These are phyloP conservation scores for Dicentrarchus labrax DNA, from an alignment of 2,113 vertebrate species.

Conservation along the genomic window DNA sequence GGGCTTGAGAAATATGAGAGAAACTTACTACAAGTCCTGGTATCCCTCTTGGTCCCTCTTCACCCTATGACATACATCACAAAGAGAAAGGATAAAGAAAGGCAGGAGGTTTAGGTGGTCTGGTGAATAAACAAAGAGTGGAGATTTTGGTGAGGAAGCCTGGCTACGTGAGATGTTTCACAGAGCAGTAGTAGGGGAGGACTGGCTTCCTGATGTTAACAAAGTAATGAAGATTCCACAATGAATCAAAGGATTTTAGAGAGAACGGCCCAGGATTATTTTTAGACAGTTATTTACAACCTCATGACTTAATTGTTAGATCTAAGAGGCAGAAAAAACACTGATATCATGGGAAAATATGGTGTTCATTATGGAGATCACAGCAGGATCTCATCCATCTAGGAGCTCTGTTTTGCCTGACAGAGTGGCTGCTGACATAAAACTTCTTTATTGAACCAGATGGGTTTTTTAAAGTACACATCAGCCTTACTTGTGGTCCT, in stretches of 20 bases:
- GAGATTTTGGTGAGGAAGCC: background rate
- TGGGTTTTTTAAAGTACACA: conserved; percentile 7
- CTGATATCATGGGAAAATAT: conserved; percentile 9
- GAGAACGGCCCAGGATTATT: background rate
- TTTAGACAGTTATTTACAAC: conserved; percentile 44
- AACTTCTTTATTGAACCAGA: conserved; percentile 4
- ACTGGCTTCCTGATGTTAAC: background rate
- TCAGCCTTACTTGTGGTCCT: conserved; percentile 78
- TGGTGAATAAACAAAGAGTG: background rate
- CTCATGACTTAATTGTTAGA: background rate
- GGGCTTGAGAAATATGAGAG: conserved; percentile 3
- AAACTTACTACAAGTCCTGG: conserved; percentile 80
- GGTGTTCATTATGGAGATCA: conserved; percentile 26
- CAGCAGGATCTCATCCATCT: background rate
- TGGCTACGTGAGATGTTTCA: background rate
- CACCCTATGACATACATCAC: conserved; percentile 71
- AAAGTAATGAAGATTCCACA: background rate
- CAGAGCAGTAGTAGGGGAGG: background rate
- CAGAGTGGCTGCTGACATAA: conserved; percentile 19
- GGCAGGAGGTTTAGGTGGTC: background rate
- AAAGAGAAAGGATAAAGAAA: conserved; percentile 10
- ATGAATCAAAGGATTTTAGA: conserved; percentile 10
- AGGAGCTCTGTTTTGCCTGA: conserved; percentile 1
- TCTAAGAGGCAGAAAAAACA: conserved; percentile 17
- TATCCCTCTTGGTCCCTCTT: conserved; percentile 78